These are phyloP conservation scores for Zaprionus africanus DNA, from an alignment of 1,140 invertebrate species.

Conservation along the genomic window DNA sequence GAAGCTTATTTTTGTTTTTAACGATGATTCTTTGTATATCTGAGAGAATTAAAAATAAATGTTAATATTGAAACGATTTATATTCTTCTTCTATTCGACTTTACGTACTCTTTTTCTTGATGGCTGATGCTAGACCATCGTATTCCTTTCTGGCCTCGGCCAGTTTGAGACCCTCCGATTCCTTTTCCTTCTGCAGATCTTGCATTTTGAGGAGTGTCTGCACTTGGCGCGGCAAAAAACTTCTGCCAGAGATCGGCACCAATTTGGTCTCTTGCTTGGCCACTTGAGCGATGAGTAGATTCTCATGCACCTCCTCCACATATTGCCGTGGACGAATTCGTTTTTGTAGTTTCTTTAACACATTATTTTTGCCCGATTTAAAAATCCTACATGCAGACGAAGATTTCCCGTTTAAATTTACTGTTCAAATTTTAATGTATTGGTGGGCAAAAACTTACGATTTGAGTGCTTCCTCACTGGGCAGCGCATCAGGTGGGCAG, in stretches of 20 bases:
- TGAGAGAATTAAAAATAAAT: conserved; percentile 18
- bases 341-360: conserved; percentile 61
- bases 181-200: conserved; percentile 57
- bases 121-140: conserved; percentile 49
- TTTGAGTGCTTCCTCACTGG: conserved; percentile 64
- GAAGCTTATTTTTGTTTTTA: conserved; percentile 54
- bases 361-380: conserved; percentile 66
- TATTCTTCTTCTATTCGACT: not conserved
- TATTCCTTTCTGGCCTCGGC: conserved; percentile 57
- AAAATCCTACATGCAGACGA: conserved; percentile 55
- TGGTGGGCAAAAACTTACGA: conserved; percentile 50
- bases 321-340: conserved; percentile 62
- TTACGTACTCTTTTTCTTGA: conserved; percentile 72
- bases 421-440: conserved; percentile 5
- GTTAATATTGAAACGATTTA: not conserved
- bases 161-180: conserved; percentile 35
- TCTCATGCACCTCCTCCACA: conserved; percentile 63
- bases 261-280: conserved; percentile 56
- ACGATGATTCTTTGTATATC: conserved; percentile 69
- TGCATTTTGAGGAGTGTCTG: conserved; percentile 66
- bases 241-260: conserved; percentile 55
- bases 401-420: not conserved
- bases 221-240: conserved; percentile 64
- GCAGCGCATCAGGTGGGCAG: conserved; percentile 60
- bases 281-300: conserved; percentile 66